Evolutionary conservation across 2,888 invertebrate species (phyloP), one percentile per base, ranked within the genome.

Genomic region (Agrotis puta): DNA sequence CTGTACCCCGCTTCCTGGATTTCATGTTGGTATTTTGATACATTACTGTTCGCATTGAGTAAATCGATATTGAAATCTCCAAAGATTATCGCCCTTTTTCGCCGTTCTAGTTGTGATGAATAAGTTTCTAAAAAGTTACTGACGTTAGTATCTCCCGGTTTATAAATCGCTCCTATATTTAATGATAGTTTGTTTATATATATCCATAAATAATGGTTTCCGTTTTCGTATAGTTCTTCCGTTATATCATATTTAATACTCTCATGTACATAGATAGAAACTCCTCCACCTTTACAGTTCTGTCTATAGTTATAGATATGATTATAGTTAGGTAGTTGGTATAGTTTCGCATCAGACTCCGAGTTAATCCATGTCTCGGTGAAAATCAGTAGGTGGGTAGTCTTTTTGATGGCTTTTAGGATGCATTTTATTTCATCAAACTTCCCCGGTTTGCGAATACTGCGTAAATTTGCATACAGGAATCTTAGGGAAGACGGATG

Each of bases 221-320:
- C 59, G 16, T 39, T 14, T 54, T 65, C 54, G 45, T 1, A 47
- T 47, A 70, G 2, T 2, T 65, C 70, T n/a, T 70, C 64, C 16
- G 70, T 61, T 64, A 59, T 48, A 4, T 70, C 70, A 18, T 61
- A 43, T 43, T 70, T 70, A 2, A 66, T 67, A 33, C 47, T 66
- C 14, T 66, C 45, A 27, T 72, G 66, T 6, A 67, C 20, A 20
- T 67, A 72, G n/a, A 72, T 63, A 3, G 71, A 71, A 3, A 71
- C 51, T 0, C 66, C 66, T 3, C 66, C 62, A 3, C 71, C 71
- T 65, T 56, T 71, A 11, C 67, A 3, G 13, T 39, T 9, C 16
- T 57, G 13, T 18, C 63, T 67, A 13, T 63, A 67, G 18, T 67
- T 72, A 48, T 66, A 66, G 43, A 71, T 7, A 63, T 63, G 63